Evolutionary conservation across 2,888 invertebrate genomes (phyloP).

Genomic region (Clivina fossor): DNA sequence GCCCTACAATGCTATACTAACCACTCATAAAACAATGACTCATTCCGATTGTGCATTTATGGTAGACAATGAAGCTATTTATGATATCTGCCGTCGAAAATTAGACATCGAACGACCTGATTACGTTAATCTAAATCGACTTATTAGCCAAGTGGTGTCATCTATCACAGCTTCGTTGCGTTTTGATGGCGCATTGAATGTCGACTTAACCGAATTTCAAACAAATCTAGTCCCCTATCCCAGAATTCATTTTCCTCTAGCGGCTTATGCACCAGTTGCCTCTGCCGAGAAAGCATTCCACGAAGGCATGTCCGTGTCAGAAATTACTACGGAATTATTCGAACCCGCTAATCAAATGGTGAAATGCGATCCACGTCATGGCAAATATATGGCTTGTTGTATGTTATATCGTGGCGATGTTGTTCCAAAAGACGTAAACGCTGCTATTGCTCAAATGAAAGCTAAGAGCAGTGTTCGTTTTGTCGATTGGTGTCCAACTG

Average conservation of each 20-base stretch:
- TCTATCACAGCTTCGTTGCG: slow-evolving; percentile 86
- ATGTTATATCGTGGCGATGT: slow-evolving; percentile 88
- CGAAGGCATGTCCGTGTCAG: slow-evolving; percentile 75
- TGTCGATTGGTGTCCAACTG: slow-evolving; percentile 95
- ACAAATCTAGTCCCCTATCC: slow-evolving; percentile 91
- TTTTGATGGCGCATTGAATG: slow-evolving; percentile 87
- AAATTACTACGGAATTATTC: slow-evolving; percentile 86
- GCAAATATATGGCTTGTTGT: slow-evolving; percentile 87
- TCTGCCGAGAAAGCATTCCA: slow-evolving; percentile 73
- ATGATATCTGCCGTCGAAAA: slow-evolving; percentile 85
- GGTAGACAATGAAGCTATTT: slow-evolving; percentile 95
- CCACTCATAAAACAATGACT: slow-evolving; percentile 85
- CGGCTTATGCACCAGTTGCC: slow-evolving; percentile 72
- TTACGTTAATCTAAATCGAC: slow-evolving; percentile 80
- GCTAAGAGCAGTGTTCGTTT: slow-evolving; percentile 77
- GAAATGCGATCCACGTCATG: slow-evolving; percentile 77
- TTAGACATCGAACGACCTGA: slow-evolving; percentile 82
- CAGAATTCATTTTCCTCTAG: slow-evolving; percentile 84
- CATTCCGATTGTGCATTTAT: slow-evolving; percentile 92
- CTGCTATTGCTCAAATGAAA: slow-evolving; percentile 77
- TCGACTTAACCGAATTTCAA: slow-evolving; percentile 89
- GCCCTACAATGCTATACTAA: slow-evolving; percentile 89
- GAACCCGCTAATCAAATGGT: slow-evolving; percentile 91
- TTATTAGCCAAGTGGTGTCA: slow-evolving; percentile 83
- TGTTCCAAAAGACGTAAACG: slow-evolving; percentile 86